phyloP scores from a whole-genome alignment of 2,888 invertebrate genomes.

The Chymomyza caudatula region DNA sequence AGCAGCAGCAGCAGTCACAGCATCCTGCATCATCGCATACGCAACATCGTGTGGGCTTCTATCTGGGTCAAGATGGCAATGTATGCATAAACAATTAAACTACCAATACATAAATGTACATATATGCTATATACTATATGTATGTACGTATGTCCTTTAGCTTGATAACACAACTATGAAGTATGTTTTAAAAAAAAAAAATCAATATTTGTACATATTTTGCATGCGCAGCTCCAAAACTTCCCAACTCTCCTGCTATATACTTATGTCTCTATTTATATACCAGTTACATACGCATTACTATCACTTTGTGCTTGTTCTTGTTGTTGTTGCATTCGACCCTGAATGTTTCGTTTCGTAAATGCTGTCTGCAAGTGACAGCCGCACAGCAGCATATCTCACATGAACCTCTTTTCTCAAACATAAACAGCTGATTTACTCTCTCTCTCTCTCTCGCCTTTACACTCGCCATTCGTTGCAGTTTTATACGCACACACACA shows the following conservation, averaged over 20 bases:
- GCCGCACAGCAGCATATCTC: slow-evolving; percentile 20
- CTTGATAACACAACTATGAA: slow-evolving; percentile 16
- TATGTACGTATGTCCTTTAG: slow-evolving; percentile 15
- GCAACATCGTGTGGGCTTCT: slow-evolving; percentile 80
- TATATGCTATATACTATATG: no score
- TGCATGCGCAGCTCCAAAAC: no score
- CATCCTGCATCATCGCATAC: slow-evolving; percentile 34
- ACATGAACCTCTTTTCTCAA: not conserved
- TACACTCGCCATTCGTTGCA: not conserved
- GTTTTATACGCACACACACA: not conserved
- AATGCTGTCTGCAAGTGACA: slow-evolving; percentile 16
- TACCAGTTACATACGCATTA: no score
- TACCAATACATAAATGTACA: not conserved
- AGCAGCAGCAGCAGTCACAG: slow-evolving; percentile 32
- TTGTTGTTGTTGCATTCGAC: slow-evolving; percentile 34
- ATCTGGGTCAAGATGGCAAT: slow-evolving; percentile 85
- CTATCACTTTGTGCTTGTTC: slow-evolving; percentile 3
- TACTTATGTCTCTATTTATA: slow-evolving; percentile 5
- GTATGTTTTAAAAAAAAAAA: no score
- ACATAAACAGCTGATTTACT: not conserved
- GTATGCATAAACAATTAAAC: slow-evolving; percentile 67
- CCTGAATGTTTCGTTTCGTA: slow-evolving; percentile 39
- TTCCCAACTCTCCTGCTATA: no score
- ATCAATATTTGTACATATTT: no score
- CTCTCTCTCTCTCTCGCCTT: not conserved